Evolutionary conservation across 2,888 invertebrate genomes (phyloP).

Genomic region (Callyntrura sp.): DNA sequence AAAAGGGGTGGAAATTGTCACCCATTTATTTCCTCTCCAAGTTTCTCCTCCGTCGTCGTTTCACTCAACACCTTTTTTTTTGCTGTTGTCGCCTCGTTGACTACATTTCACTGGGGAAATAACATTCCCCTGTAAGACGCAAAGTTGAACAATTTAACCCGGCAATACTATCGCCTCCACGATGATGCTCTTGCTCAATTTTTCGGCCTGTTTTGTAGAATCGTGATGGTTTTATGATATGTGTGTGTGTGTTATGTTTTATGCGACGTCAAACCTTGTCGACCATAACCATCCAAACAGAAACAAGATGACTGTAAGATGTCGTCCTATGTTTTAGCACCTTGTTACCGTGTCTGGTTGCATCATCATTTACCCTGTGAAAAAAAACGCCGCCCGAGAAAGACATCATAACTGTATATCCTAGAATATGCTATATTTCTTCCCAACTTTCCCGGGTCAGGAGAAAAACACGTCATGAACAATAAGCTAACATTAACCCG

Average conservation of each 20-base stretch:
- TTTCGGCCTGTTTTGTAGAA: background rate
- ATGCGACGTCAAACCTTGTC: background rate
- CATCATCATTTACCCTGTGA: background rate
- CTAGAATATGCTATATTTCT: no score
- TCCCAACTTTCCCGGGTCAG: no score
- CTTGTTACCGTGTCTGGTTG: constrained; percentile 5
- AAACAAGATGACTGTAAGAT: background rate
- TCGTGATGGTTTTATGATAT: background rate
- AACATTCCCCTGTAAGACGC: background rate
- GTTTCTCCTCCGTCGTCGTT: no score
- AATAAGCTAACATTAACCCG: background rate
- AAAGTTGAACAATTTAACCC: background rate
- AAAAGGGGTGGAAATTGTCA: constrained; percentile 32
- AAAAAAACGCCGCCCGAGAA: background rate
- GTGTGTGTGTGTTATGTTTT: background rate
- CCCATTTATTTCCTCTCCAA: background rate
- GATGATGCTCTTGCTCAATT: background rate
- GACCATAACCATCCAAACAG: background rate
- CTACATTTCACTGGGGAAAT: no score
- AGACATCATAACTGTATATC: background rate
- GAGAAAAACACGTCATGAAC: no score
- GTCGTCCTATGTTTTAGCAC: background rate
- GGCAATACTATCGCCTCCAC: background rate
- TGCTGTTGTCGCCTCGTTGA: background rate
- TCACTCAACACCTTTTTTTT: constrained; percentile 2